Conservation (phyloP, 2,797 vertebrate species). For the Cetoscarus ocellatus region DNA sequence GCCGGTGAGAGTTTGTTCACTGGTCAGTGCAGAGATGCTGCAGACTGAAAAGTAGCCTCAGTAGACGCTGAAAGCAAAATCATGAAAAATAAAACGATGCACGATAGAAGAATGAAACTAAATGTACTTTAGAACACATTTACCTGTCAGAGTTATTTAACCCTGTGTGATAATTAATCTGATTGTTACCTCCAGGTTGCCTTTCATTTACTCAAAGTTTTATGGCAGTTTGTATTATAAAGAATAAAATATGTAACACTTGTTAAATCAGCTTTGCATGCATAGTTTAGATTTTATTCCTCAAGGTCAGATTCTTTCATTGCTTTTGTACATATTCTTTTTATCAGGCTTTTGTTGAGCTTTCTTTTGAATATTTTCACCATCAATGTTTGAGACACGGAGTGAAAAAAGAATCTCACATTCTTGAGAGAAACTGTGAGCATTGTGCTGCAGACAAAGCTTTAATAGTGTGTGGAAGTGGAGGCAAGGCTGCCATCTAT, state of each 20-base stretch:
- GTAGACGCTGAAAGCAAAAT: background rate
- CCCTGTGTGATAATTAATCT: slow-evolving; percentile 40
- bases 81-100: background rate
- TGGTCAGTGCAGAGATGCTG: background rate
- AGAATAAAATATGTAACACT: background rate
- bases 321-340: slow-evolving; percentile 10
- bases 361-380: slow-evolving; percentile 12
- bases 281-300: slow-evolving; percentile 22
- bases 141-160: background rate
- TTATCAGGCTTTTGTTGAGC: background rate
- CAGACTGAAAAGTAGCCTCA: background rate
- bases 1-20: background rate
- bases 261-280: slow-evolving; percentile 39
- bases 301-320: slow-evolving; percentile 28
- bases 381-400: slow-evolving; percentile 13
- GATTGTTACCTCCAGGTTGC: slow-evolving; percentile 36
- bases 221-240: slow-evolving; percentile 19
- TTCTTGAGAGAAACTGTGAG: slow-evolving; percentile 11
- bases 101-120: too few relatives aligned
- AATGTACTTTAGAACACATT: too few relatives aligned
- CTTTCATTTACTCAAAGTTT: slow-evolving; percentile 8
- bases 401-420: background rate
- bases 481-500: slow-evolving; percentile 83
- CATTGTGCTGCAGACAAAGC: background rate
- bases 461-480: slow-evolving; percentile 31